Evolutionary conservation across 2,113 vertebrate genomes (phyloP).

Genomic region (Nematolebias whitei): DNA sequence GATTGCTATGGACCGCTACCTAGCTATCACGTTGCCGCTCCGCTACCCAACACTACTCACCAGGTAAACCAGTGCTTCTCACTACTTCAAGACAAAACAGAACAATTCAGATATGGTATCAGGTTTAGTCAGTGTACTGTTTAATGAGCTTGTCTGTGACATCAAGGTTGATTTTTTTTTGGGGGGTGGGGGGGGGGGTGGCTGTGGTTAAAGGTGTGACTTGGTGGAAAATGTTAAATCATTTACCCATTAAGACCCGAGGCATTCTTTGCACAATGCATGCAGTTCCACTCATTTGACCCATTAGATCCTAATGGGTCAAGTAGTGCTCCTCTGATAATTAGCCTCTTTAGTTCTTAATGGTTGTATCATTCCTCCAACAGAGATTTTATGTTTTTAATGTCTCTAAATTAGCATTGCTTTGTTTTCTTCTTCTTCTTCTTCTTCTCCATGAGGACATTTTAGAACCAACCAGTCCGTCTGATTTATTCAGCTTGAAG

Average conservation of each 20-base stretch:
- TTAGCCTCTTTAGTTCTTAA: constrained; percentile 11
- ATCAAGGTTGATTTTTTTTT: neutral
- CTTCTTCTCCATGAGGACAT: neutral
- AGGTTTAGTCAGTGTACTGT: constrained; percentile 5
- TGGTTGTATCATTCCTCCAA: neutral
- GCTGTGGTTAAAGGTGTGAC: neutral
- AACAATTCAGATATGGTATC: too few relatives aligned
- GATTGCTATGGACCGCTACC: constrained; percentile 95
- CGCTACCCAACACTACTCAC: constrained; percentile 93
- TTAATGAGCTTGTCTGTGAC: constrained; percentile 3
- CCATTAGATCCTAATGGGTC: neutral
- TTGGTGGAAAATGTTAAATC: constrained; percentile 15
- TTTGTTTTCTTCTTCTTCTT: neutral
- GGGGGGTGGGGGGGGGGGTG: too few relatives aligned
- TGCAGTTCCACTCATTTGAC: neutral
- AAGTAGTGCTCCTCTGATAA: constrained; percentile 1
- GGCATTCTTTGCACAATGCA: neutral
- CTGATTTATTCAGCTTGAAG: neutral
- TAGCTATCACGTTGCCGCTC: constrained; percentile 94
- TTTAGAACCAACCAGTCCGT: neutral
- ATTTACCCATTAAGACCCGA: neutral
- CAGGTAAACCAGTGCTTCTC: constrained; percentile 56
- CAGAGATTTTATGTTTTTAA: neutral
- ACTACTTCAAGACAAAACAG: neutral
- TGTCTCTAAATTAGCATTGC: constrained; percentile 1